Percentiles rank a stretch among this genome's conserved stretches.
Evolutionary conservation across 1,140 invertebrate genomes (phyloP).

Genomic region (Calliopsis andreniformis): DNA sequence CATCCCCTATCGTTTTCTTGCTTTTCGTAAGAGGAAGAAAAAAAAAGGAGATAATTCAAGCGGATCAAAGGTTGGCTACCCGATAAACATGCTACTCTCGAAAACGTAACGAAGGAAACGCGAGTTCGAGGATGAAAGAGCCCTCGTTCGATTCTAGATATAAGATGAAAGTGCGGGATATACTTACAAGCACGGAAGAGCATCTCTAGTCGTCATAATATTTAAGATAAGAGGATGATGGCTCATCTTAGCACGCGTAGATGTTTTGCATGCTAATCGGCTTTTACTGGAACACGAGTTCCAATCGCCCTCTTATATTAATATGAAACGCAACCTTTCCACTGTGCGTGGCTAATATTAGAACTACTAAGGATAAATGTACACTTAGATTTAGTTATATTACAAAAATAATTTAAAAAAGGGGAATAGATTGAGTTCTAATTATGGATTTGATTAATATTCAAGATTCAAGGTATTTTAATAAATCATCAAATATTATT

Average conservation of each 20-base stretch:
- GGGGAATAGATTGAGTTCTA: too few species aligned
- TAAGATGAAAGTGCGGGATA: neutral
- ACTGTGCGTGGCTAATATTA: too few species aligned
- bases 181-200: neutral
- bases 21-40: slow-evolving; percentile 6
- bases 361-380: too few species aligned
- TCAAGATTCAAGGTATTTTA: too few species aligned
- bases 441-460: too few species aligned
- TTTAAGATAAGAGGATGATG: neutral
- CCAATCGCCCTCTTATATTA: neutral
- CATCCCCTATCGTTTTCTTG: neutral
- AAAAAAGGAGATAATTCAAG: slow-evolving; percentile 16
- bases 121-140: neutral
- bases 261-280: neutral
- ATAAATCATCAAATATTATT: too few species aligned
- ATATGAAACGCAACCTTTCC: neutral
- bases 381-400: too few species aligned
- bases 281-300: neutral
- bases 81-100: neutral
- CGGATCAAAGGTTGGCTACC: slow-evolving; percentile 7
- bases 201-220: neutral
- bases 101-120: neutral
- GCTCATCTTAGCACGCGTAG: neutral
- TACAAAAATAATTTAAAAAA: too few species aligned
- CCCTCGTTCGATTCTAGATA: neutral